Percentiles rank a stretch among this genome's conserved stretches.
phyloP scores from a whole-genome alignment of 2,888 invertebrate genomes.

The Alloscopus bannaensis region DNA sequence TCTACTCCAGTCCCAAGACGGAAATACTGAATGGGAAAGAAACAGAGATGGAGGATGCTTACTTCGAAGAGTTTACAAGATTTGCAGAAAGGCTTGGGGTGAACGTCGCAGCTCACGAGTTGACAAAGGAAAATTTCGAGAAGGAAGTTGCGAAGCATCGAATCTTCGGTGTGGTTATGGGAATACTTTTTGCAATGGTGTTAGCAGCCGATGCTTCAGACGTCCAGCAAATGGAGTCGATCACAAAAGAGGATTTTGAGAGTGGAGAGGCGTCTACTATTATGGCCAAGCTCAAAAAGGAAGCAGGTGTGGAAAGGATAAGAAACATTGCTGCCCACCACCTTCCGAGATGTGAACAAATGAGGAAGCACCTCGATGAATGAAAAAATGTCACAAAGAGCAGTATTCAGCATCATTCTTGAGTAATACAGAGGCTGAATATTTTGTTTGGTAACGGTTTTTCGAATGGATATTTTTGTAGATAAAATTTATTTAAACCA shows the following conservation, averaged over 20 bases:
- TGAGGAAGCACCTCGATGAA: constrained; percentile 14
- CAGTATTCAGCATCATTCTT: too few relatives aligned
- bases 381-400: not conserved
- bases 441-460: too few relatives aligned
- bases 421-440: too few relatives aligned
- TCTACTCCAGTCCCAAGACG: constrained; percentile 62
- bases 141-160: constrained; percentile 62
- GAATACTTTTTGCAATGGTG: constrained; percentile 64
- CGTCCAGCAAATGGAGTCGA: constrained; percentile 69
- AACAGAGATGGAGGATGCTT: constrained; percentile 60
- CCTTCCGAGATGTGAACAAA: constrained; percentile 32
- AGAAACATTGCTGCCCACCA: constrained; percentile 29
- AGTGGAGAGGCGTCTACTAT: constrained; percentile 18
- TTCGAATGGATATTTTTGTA: too few relatives aligned
- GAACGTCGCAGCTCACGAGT: constrained; percentile 17
- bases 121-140: constrained; percentile 63
- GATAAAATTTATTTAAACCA: too few relatives aligned
- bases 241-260: constrained; percentile 46
- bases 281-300: constrained; percentile 10
- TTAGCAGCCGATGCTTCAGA: constrained; percentile 52
- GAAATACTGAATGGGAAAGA: constrained; percentile 59
- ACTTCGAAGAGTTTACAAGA: constrained; percentile 67
- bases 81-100: constrained; percentile 61
- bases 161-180: constrained; percentile 65
- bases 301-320: constrained; percentile 19